phyloP scores from a whole-genome alignment of 2,888 invertebrate genomes.

The Aleiodes leptofemur region DNA sequence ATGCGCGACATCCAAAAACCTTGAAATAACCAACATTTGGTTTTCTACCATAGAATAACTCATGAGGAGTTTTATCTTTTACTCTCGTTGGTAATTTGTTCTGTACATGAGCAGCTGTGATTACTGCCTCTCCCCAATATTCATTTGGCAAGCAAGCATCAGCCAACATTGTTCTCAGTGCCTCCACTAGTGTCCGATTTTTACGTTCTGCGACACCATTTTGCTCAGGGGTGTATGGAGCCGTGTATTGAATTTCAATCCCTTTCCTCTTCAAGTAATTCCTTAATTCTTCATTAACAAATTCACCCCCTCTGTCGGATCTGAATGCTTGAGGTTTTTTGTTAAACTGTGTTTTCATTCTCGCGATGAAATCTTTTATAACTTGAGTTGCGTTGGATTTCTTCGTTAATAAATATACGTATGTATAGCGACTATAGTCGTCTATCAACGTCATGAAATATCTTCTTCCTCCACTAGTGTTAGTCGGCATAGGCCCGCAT shows the following conservation, averaged over 20 bases:
- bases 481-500: too few species aligned
- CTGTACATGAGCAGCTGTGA: conserved; percentile 46
- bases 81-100: too few species aligned
- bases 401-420: conserved; percentile 33
- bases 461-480: neutral
- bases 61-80: conserved; percentile 53
- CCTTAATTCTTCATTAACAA: conserved; percentile 56
- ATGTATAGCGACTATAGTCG: conserved; percentile 3
- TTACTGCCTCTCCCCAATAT: conserved; percentile 64
- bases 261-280: conserved; percentile 55
- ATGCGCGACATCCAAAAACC: conserved; percentile 39
- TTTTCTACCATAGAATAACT: conserved; percentile 33
- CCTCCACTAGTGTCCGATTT: conserved; percentile 58
- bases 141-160: conserved; percentile 56
- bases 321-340: conserved; percentile 42
- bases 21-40: conserved; percentile 36
- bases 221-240: conserved; percentile 57
- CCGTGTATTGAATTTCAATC: conserved; percentile 56
- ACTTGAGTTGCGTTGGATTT: conserved; percentile 32
- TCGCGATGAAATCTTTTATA: conserved; percentile 38
- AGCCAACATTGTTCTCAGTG: conserved; percentile 58
- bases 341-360: conserved; percentile 38
- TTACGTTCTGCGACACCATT: conserved; percentile 59
- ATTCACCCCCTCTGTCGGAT: conserved; percentile 57
- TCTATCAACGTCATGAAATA: conserved; percentile 5